A percentile compares a stretch with the other conserved stretches of the same genome.
phyloP scores from a whole-genome alignment of 2,113 vertebrate genomes.

The Thamnophis sirtalis region DNA sequence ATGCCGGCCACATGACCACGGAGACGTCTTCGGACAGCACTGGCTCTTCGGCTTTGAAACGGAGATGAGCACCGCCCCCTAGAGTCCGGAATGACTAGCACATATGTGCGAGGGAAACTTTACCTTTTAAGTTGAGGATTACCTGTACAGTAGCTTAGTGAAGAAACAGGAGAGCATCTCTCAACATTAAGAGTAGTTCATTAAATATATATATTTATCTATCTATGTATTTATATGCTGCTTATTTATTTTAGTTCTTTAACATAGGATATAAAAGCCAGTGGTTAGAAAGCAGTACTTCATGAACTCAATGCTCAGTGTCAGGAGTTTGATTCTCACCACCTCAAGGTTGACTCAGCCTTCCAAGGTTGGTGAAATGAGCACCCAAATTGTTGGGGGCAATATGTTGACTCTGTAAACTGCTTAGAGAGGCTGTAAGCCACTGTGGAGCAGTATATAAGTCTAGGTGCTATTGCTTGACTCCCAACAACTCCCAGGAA shows the following conservation, averaged over 20 bases:
- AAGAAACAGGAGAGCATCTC: neutral
- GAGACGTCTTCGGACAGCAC: no score
- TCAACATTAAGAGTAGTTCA: neutral
- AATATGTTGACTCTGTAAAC: neutral
- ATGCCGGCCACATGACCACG: no score
- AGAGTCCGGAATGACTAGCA: no score
- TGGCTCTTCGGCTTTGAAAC: no score
- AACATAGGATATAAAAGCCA: neutral
- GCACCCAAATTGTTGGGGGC: neutral
- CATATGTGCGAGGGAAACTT: no score
- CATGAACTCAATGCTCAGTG: neutral
- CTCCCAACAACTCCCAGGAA: neutral
- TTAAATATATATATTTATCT: neutral
- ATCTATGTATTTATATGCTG: no score
- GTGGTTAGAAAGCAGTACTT: neutral
- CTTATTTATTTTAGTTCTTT: neutral
- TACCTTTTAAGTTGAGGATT: neutral
- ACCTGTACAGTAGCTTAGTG: neutral
- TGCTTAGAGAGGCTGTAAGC: neutral
- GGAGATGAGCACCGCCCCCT: no score
- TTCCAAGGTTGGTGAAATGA: neutral
- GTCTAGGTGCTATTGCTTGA: neutral
- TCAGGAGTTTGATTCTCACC: neutral
- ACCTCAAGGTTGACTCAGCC: neutral
- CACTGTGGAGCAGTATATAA: neutral